A percentile compares a stretch with the other conserved stretches of the same genome.
Conservation (phyloP, 2,113 vertebrate species). For the Salvelinus namaycush region DNA sequence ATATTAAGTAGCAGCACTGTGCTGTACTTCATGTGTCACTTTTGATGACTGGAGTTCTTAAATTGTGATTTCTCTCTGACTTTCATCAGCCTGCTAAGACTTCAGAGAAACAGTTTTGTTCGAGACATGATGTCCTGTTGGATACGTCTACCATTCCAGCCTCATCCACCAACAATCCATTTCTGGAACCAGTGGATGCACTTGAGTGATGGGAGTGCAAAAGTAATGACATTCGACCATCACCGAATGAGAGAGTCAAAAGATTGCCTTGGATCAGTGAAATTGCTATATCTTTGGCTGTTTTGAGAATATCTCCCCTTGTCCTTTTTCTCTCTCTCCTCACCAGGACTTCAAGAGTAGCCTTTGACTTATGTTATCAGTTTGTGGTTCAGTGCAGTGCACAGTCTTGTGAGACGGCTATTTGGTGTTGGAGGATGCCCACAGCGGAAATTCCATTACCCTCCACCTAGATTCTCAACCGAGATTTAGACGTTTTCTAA, state of each 20-base stretch:
- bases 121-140: constrained; percentile 37
- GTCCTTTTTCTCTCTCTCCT: constrained; percentile 38
- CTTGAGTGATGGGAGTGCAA: constrained; percentile 65
- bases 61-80: too few relatives aligned
- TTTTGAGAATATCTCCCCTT: constrained; percentile 64
- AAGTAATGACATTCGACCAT: constrained; percentile 65
- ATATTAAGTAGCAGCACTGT: too few relatives aligned
- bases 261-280: constrained; percentile 59
- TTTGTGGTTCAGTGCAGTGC: constrained; percentile 52
- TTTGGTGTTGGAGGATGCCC: constrained; percentile 53
- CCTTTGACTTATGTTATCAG: constrained; percentile 67
- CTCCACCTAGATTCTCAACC: constrained; percentile 52
- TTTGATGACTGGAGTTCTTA: too few relatives aligned
- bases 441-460: constrained; percentile 62
- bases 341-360: constrained; percentile 54
- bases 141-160: constrained; percentile 48
- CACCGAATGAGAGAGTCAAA: constrained; percentile 59
- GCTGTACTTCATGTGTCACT: too few relatives aligned
- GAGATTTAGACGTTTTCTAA: constrained; percentile 51
- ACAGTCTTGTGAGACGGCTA: constrained; percentile 62
- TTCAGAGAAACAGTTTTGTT: constrained; percentile 39
- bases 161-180: constrained; percentile 61
- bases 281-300: constrained; percentile 67
- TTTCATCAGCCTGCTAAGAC: neutral
- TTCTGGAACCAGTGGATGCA: constrained; percentile 62